These are phyloP conservation scores for Kryphioiulus occultus DNA, from an alignment of 2,888 invertebrate species.

Conservation along the genomic window DNA sequence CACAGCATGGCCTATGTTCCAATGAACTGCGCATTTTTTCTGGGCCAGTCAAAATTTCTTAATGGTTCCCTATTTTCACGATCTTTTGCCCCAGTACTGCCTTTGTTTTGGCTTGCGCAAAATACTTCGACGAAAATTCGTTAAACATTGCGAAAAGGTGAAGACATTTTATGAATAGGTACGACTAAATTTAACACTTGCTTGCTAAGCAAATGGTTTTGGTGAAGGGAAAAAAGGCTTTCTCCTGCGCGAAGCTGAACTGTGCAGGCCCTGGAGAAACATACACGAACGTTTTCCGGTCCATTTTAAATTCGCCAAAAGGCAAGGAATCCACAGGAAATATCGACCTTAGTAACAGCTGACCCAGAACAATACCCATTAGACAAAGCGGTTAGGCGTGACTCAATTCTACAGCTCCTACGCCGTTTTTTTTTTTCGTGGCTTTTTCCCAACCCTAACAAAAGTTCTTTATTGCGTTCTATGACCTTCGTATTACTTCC, in stretches of 20 bases:
- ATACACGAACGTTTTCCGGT: not conserved
- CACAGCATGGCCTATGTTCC: no score
- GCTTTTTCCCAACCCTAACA: not conserved
- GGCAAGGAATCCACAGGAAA: not conserved
- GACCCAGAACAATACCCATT: conserved; percentile 27
- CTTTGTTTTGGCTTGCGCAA: no score
- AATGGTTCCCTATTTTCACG: no score
- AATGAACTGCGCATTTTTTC: no score
- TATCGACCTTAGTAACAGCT: conserved; percentile 46
- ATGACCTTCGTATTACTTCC: not conserved
- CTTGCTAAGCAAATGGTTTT: not conserved
- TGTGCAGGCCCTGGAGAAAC: no score
- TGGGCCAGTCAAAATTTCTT: no score
- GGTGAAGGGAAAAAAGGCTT: not conserved
- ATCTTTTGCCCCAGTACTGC: no score
- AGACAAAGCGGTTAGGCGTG: conserved; percentile 34
- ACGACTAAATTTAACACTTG: conserved; percentile 19
- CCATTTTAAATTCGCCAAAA: not conserved
- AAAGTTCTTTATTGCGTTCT: not conserved
- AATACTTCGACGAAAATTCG: no score
- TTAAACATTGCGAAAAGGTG: no score
- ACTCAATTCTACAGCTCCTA: conserved; percentile 3
- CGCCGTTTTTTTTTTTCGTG: not conserved
- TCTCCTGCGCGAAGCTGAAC: not conserved
- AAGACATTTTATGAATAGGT: not conserved